Base-by-base conservation (phyloP, 1,140 invertebrate species). In the Lineus longissimus region DNA sequence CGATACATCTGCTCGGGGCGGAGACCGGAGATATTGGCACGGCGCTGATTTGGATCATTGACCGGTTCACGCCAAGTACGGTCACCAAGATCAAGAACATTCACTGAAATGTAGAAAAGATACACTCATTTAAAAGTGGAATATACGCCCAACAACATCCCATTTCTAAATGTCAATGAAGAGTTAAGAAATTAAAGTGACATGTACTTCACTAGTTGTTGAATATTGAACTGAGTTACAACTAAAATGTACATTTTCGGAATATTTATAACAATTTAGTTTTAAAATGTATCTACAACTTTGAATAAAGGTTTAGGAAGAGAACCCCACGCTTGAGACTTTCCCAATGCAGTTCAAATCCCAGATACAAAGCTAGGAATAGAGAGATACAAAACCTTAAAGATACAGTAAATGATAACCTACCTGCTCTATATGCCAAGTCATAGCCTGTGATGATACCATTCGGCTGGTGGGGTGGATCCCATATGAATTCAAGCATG, bases 401-500 rank as follows among this genome's bases (percentile, higher is more conserved):
- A n/a, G n/a, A n/a, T n/a, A n/a, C n/a, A n/a, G n/a, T n/a, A n/a
- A n/a, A n/a, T n/a, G n/a, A n/a, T n/a, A 56, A 22, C 87, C 87
- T 0, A 96, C 90, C 70, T 88, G 77, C 86, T 74, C 92, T 88
- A 79, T 94, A 96, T 76, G 90, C 93, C 70, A 98, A 91, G 76
- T 90, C 90, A 79, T 98, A 98, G 9, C 94, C 94, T 1, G 89
- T 94, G 0, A 98, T 80, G 63, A 91, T 86, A 27, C 97, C 97
- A 82, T 99, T 99, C 19, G 92, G 89, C 74, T 95, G 90, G 22
- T 91, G 86, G 0, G 97, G 97, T 75, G 90, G 90, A 74, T 93
- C 89, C 97, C 97, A 99, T 57, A 87, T 87, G 0, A 98, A 81
- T 57, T 89, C 86, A 73, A 97, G 88, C 15, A 93, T 92, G 22